Conservation (phyloP, 2,888 invertebrate genomes). For the Acanthosoma haemorrhoidale region DNA sequence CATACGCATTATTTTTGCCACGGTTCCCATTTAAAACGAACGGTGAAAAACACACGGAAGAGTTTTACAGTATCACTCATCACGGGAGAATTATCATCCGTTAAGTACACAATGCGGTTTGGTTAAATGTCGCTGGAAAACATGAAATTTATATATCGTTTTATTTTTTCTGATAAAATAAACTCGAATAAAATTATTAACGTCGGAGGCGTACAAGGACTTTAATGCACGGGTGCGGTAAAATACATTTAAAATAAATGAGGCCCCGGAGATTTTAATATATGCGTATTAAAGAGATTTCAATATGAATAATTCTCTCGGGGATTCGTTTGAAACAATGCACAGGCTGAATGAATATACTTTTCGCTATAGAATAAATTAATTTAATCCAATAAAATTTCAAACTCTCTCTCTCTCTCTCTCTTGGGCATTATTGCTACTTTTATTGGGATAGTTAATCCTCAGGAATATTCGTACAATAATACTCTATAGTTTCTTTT, state of each 20-base stretch:
- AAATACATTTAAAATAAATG: slow-evolving; percentile 6
- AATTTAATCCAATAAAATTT: neutral
- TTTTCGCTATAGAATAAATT: neutral
- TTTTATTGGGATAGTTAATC: no score
- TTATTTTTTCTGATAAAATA: neutral
- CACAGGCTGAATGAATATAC: no score
- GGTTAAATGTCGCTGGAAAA: no score
- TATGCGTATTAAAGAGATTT: neutral
- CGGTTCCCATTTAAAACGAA: neutral
- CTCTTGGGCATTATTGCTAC: neutral
- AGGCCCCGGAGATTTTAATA: neutral
- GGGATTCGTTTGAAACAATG: neutral
- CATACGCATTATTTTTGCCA: neutral
- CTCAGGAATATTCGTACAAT: no score
- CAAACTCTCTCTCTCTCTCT: neutral
- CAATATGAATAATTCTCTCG: neutral
- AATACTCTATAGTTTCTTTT: no score
- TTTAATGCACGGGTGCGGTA: slow-evolving; percentile 1
- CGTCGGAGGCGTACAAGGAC: neutral
- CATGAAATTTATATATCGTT: no score
- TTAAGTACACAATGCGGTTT: no score
- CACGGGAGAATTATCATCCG: no score
- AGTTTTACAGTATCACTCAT: no score
- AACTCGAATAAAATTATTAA: neutral
- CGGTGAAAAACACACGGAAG: neutral